phyloP scores from a whole-genome alignment of 2,888 invertebrate species.

The Periphyllus acericola region DNA sequence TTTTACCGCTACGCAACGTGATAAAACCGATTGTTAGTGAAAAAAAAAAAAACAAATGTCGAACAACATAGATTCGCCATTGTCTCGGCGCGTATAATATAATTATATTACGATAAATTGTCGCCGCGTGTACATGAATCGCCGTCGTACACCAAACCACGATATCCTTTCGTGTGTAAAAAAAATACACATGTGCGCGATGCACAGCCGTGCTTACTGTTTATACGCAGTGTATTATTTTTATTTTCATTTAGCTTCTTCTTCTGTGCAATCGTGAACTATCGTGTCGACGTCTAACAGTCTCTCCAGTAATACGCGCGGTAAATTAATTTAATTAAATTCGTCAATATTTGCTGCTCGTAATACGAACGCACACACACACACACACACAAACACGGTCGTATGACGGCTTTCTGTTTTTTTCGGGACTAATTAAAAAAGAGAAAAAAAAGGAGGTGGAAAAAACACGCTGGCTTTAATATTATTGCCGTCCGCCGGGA shows the following conservation, averaged over 20 bases:
- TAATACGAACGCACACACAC: background rate
- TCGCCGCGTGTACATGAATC: background rate
- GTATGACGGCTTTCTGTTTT: background rate
- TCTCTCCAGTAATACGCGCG: background rate
- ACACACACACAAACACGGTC: background rate
- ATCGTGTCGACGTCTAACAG: background rate
- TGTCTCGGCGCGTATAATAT: background rate
- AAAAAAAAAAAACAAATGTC: background rate
- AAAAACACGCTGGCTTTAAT: background rate
- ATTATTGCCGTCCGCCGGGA: slow-evolving; percentile 9
- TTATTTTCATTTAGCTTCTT: background rate
- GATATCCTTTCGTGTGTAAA: background rate
- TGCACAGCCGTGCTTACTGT: background rate
- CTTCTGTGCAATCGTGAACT: background rate
- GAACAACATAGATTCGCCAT: background rate
- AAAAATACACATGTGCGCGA: background rate
- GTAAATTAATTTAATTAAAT: background rate
- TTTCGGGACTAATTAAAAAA: slow-evolving; percentile 15
- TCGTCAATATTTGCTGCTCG: background rate
- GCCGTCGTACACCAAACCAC: background rate
- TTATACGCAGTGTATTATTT: background rate
- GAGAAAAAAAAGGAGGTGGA: background rate
- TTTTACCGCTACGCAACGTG: background rate
- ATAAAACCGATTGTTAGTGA: background rate
- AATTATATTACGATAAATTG: background rate